A percentile compares a stretch with the other conserved stretches of the same genome.
Conservation (phyloP, 1,140 invertebrate genomes). For the Sycobia sp. region DNA sequence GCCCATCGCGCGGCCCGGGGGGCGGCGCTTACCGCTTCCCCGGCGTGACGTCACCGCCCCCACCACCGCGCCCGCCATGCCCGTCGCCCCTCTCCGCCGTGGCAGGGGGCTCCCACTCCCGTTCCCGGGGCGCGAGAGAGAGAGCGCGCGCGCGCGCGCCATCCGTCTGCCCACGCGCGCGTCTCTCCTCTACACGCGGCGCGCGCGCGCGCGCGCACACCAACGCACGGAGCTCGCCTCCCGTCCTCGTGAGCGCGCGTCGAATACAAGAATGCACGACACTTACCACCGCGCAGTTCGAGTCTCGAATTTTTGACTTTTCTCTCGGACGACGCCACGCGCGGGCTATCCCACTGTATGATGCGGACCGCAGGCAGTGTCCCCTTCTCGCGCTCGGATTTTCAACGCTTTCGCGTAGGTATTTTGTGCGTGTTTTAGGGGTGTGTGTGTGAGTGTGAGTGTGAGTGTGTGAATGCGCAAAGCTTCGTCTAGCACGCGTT, state of each 20-base stretch:
- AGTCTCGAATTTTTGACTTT: too few species aligned
- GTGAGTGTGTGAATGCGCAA: too few species aligned
- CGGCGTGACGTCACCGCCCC: not conserved
- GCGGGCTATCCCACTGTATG: not conserved
- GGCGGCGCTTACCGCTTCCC: conserved; percentile 51
- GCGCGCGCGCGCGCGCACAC: not conserved
- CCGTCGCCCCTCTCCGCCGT: not conserved
- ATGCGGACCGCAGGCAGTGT: not conserved
- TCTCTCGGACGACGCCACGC: too few species aligned
- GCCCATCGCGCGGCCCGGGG: conserved; percentile 52
- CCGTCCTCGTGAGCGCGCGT: too few species aligned
- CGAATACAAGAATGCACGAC: too few species aligned
- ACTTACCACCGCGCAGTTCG: too few species aligned
- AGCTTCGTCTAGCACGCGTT: too few species aligned
- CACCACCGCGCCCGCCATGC: not conserved
- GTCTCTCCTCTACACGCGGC: not conserved
- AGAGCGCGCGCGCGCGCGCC: not conserved
- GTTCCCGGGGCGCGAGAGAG: too few species aligned
- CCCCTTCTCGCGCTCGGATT: too few species aligned
- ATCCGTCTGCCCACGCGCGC: not conserved
- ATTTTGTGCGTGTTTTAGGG: too few species aligned
- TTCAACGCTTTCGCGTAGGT: too few species aligned
- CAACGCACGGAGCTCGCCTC: not conserved
- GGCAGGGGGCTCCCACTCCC: not conserved
- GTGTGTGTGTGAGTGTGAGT: too few species aligned